These are phyloP conservation scores for Lasioglossum leucozonium DNA, from an alignment of 2,888 invertebrate species.

Conservation along the genomic window DNA sequence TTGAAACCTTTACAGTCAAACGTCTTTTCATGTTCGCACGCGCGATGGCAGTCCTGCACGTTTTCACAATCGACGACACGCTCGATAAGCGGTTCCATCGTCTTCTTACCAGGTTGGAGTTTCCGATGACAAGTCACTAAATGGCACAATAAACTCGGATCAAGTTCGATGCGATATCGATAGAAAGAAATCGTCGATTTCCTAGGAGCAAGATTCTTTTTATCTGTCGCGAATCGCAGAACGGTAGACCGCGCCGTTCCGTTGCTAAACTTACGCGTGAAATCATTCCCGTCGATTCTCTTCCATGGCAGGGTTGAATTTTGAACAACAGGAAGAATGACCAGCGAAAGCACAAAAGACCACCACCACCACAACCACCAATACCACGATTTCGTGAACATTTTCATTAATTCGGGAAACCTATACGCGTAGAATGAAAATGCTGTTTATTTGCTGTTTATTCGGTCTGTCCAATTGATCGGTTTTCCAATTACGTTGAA, in stretches of 20 bases:
- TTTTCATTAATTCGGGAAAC: not conserved
- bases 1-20: slow-evolving; percentile 94
- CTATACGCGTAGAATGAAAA: not conserved
- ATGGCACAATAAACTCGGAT: slow-evolving; percentile 20
- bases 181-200: not conserved
- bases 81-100: slow-evolving; percentile 89
- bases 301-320: slow-evolving; percentile 29
- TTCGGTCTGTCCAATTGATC: not conserved
- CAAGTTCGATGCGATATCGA: not conserved
- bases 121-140: slow-evolving; percentile 91
- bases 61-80: slow-evolving; percentile 89
- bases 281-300: slow-evolving; percentile 19
- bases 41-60: slow-evolving; percentile 90
- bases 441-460: not conserved
- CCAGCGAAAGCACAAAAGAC: not conserved
- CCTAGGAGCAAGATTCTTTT: not conserved
- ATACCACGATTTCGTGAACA: slow-evolving; percentile 18
- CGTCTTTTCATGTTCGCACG: slow-evolving; percentile 90
- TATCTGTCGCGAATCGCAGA: not conserved
- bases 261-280: slow-evolving; percentile 45
- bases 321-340: not conserved
- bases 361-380: slow-evolving; percentile 19
- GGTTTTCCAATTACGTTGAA: not conserved
- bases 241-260: not conserved
- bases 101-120: slow-evolving; percentile 90